These are phyloP conservation scores for Drosophila austrosaltans DNA, from an alignment of 2,888 invertebrate species.

Conservation along the genomic window DNA sequence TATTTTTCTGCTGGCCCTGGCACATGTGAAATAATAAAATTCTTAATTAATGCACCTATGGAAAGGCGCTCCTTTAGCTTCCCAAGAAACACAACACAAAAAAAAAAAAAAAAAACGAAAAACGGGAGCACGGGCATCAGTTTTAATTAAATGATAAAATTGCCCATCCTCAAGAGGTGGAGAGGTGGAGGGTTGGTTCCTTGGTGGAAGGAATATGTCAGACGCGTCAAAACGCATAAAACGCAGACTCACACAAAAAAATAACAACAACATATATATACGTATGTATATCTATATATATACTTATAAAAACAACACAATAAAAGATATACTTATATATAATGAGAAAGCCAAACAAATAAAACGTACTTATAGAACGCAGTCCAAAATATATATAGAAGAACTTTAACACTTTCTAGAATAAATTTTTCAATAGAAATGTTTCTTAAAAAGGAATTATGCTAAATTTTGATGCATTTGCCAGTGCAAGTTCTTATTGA, in stretches of 20 bases:
- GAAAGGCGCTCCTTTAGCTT: constrained; percentile 1
- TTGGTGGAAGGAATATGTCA: constrained; percentile 2
- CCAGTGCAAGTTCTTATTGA: too few species aligned
- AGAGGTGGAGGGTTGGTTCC: background rate
- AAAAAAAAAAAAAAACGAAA: constrained; percentile 27
- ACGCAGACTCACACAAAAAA: constrained; percentile 55
- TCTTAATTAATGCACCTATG: constrained; percentile 68
- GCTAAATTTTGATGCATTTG: too few species aligned
- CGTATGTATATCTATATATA: background rate
- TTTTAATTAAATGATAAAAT: constrained; percentile 78
- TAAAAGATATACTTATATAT: constrained; percentile 1
- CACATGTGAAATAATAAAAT: constrained; percentile 61
- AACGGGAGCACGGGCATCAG: constrained; percentile 57
- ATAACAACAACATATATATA: constrained; percentile 62
- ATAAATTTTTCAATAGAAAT: too few species aligned
- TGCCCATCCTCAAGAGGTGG: constrained; percentile 48
- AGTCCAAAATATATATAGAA: background rate
- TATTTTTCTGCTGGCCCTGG: constrained; percentile 34
- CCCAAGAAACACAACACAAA: constrained; percentile 1
- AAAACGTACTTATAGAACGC: background rate
- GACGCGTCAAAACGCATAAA: constrained; percentile 68
- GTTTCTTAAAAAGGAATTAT: too few species aligned
- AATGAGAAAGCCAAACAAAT: background rate
- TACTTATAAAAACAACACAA: constrained; percentile 21
- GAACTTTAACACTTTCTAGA: background rate